Base-by-base conservation (phyloP, 2,888 invertebrate species). In the Lithophane semibrunnea region DNA sequence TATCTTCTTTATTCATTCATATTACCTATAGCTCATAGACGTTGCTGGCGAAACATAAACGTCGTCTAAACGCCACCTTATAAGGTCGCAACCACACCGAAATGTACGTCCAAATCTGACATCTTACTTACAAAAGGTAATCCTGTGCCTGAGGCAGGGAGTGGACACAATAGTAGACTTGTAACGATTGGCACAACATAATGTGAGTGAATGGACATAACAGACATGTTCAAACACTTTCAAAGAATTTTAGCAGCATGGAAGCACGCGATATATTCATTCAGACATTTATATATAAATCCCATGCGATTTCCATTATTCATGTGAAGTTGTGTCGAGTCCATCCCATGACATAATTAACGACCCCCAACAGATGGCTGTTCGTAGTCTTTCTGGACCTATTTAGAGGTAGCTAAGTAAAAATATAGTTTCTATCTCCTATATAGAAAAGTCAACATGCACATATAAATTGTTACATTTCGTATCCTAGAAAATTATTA, bases 311-410 rank as follows among this genome's bases (percentile, higher is more conserved):
- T 77, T 87, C 54, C 84, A 84, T 86, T 83, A 88, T 87, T 87
- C 86, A 88, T 79, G 78, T 63, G 66, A 79, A 74, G 64, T 68
- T 74, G 73, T 74, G 82, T 80, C 75, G 72, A 70, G 56, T 75
- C 68, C 78, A 79, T 67, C 75, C 71, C 86, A 87, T 89, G 84
- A 85, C 79, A 83, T 85, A 78, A 85, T 81, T 86, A 89, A 88
- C 80, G 77, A 79, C 61, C 68, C 71, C 73, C 64, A 69, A 73
- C 69, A 69, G 75, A 75, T 80, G 75, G 37, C 69, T 60, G 65
- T 29, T 72, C 52, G 73, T 60, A 37, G 56, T 37, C 9, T 65
- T 76, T n/a, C n/a, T 24, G 7, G 52, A 9, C 42, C 60, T 63
- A 54, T 47, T 80, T 61, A 72, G 13, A 47, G 37, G 4, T 24